Base-by-base conservation (phyloP, 2,113 vertebrate genomes). In the Brachypodius melanocephalos region DNA sequence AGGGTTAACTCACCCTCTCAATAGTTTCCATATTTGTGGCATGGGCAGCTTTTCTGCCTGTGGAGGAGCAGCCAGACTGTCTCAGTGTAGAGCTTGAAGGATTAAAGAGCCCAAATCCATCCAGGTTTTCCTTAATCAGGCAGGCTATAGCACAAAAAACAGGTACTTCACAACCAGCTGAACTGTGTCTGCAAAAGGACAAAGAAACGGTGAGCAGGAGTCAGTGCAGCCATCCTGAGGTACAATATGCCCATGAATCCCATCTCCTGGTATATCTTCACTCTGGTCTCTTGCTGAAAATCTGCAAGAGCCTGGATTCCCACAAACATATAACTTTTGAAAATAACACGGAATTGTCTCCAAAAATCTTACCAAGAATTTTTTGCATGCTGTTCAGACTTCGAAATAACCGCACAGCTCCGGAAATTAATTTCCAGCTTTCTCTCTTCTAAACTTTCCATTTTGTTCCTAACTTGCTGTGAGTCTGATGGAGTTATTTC, bases 381-480 rank as follows among this genome's bases (percentile, higher is more conserved):
- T 91, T 68, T 20, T 93, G 62, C 42, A 26, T 58, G 74, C 67
- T 94, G 51, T 63, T 94, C 28, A 59, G 89, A 29, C 86, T 92
- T 71, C 81, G 80, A 89, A 92, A 95, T 57, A 93, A 93, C 87
- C 71, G 40, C 74, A 82, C 26, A 85, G 89, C 89, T 95, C 85
- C 6, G 12, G 91, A 95, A 96, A 93, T 94, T 54, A 88, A 89
- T 92, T 95, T 92, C 87, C 81, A 95, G 74, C 73, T 91, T 89
- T 87, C 91, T 61, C 58, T 91, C 81, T 87, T 61, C 87, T 76
- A 85, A 94, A 94, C 87, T 96, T 96, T 95, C 91, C 94, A 79
- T 89, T 96, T 93, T 79, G 84, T 82, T 89, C 75, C 88, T 69
- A 62, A 82, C 85, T 95, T 93, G 94, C 91, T 95, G 96, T 2